Conservation (phyloP, 2,888 invertebrate species). For the Drosophila testacea region DNA sequence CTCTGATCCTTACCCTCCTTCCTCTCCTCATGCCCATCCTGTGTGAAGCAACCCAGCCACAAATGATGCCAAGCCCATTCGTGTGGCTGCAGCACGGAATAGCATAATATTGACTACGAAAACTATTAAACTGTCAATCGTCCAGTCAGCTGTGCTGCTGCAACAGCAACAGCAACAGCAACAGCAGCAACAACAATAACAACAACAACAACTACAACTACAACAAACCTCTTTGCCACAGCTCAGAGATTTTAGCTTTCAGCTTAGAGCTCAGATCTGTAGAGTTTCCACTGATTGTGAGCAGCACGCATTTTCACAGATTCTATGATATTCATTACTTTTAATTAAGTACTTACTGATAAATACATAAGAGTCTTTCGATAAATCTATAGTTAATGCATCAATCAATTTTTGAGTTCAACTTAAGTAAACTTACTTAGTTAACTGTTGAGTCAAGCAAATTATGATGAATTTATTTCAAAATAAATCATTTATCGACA, state of each 20-base stretch:
- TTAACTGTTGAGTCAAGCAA: no score
- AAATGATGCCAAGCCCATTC: conserved; percentile 33
- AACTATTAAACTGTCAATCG: conserved; percentile 78
- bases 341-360: no score
- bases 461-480: no score
- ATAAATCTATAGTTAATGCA: no score
- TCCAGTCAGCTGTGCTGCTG: not conserved
- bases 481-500: no score
- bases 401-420: not conserved
- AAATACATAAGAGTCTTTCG: no score
- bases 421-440: no score
- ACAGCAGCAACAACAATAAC: conserved; percentile 2
- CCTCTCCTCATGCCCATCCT: not conserved
- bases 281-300: not conserved
- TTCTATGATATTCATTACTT: no score
- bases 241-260: conserved; percentile 12
- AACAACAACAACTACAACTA: conserved; percentile 6
- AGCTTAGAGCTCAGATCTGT: conserved; percentile 21
- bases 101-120: conserved; percentile 71
- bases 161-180: conserved; percentile 16
- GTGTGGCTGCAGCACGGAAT: conserved; percentile 61
- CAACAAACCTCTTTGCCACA: conserved; percentile 14
- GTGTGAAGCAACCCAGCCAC: conserved; percentile 9
- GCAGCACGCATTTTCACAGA: no score
- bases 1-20: not conserved